Base-by-base conservation (phyloP, 2,797 vertebrate species). In the Mormyrops attenuatus region DNA sequence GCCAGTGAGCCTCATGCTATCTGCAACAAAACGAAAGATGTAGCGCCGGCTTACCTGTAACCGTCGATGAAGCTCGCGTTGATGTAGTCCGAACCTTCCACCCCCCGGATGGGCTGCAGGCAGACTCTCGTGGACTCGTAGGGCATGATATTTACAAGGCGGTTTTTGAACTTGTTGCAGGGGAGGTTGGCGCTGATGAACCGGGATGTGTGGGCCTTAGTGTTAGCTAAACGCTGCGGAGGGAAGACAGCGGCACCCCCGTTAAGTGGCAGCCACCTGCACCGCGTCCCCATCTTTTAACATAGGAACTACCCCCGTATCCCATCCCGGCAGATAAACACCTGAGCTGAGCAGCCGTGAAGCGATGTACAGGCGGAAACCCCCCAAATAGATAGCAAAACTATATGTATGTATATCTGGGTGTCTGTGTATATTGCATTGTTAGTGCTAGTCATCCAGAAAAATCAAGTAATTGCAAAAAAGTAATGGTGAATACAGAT, bases 131-230 rank as follows among this genome's bases (percentile, higher is more conserved):
- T 99, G 93, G 97, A 98, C 94, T 99, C 98, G 91, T 99, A 99
- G 94, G 98, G 98, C 98, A 99, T 99, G 95, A 99, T 99, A 95
- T 99, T 99, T 95, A 99, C 98, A 95, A 99, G 97, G 93, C 98
- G 97, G 94, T 99, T 99, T 96, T 99, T 99, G 95, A 99, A 99
- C 96, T 99, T 99, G 97, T 99, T 99, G 97, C 98, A 99, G 88
- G 98, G 98, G 94, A 99, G 97, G 95, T 99, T 99, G 97, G 98
- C 98, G 95, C 98, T 99, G 95, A 99, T 98, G 88, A 99, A 99
- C 92, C 98, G 96, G 90, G 98, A 99, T 89, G 98, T 99, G 96
- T 99, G 98, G 93, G 98, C 98, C 96, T 99, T 99, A 91, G 98
- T 98, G 93, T 97, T 99, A 92, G 98, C 98, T 94, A 99, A 96